These are phyloP conservation scores for Psittacula cyanocephala DNA, from an alignment of 2,113 vertebrate species.

Conservation along the genomic window DNA sequence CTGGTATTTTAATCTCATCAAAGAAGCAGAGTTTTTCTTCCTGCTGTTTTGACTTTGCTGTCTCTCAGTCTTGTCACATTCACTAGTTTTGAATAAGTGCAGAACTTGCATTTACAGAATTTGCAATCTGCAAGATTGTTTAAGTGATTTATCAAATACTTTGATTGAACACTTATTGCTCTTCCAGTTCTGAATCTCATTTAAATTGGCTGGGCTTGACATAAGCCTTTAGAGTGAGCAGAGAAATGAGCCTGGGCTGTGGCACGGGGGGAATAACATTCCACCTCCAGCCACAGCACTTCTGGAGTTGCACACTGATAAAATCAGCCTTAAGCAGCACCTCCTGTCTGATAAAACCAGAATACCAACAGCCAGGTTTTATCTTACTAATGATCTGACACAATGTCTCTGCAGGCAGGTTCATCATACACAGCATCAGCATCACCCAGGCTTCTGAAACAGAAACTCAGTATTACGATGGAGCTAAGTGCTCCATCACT, in stretches of 20 bases:
- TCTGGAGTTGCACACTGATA: neutral
- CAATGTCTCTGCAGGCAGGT: neutral
- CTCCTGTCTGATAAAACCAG: neutral
- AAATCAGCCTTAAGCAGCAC: neutral
- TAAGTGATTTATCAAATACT: constrained; percentile 71
- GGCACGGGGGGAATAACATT: neutral
- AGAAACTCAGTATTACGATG: accelerated
- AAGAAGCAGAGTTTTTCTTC: constrained; percentile 41
- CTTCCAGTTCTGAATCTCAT: constrained; percentile 57
- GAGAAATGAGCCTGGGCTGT: neutral
- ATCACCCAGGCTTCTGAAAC: neutral
- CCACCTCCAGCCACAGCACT: neutral
- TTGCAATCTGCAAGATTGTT: constrained; percentile 65
- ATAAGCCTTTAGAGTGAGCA: constrained; percentile 38
- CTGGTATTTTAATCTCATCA: constrained; percentile 73
- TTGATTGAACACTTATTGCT: constrained; percentile 61
- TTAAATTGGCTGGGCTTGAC: constrained; percentile 49
- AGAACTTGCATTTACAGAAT: constrained; percentile 66
- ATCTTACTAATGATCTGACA: neutral
- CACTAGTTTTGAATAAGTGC: constrained; percentile 59
- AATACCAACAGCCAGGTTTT: neutral
- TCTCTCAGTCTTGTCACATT: constrained; percentile 67
- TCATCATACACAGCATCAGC: neutral
- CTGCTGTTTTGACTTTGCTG: constrained; percentile 72
- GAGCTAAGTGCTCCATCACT: too few relatives aligned